Evolutionary conservation across 2,888 invertebrate genomes (phyloP), one percentile per base, ranked within the genome.

Genomic region (Yponomeuta plumbellus): DNA sequence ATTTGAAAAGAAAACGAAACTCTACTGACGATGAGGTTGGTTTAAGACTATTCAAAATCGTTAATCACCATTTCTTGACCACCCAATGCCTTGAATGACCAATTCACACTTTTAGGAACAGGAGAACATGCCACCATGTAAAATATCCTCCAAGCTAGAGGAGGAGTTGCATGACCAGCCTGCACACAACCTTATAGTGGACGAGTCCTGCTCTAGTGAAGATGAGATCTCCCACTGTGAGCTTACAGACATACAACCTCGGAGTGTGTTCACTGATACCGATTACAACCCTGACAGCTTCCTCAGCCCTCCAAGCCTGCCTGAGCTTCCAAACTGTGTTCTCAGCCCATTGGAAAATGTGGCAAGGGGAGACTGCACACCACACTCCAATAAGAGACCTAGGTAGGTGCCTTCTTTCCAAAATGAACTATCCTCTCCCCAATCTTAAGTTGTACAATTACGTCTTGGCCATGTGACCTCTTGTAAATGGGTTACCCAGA

Each of bases 261-360:
- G 80, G 71, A 86, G 85, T 78, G 81, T 83, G 40, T 89, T 78
- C 72, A 89, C 88, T 73, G 91, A 91, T 71, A 70, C 85, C 74
- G 88, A 89, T 69, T 87, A 86, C 76, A 88, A 88, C 75, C 81
- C 88, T 74, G 90, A 91, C 76, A 88, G 86, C 78, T 86, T 88
- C 66, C 78, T 90, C 74, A 91, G 91, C 76, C 91, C 91, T 73
- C 88, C 86, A 21, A 89, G 90, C 78, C 78, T 88, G 78, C 78
- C 88, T 75, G 91, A 90, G 69, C 76, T 85, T 57, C 81, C 85
- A 57, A 87, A 82, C 73, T 85, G 83, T 81, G 90, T 91, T 66
- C 76, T 91, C 66, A 91, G 90, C 71, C 90, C 91, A 23, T 75
- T 91, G 70, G 90, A 91, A 72, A 91, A 91, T 88, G 89, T 91